phyloP scores from a whole-genome alignment of 1,140 invertebrate species.

The Brachionus manjavacas region DNA sequence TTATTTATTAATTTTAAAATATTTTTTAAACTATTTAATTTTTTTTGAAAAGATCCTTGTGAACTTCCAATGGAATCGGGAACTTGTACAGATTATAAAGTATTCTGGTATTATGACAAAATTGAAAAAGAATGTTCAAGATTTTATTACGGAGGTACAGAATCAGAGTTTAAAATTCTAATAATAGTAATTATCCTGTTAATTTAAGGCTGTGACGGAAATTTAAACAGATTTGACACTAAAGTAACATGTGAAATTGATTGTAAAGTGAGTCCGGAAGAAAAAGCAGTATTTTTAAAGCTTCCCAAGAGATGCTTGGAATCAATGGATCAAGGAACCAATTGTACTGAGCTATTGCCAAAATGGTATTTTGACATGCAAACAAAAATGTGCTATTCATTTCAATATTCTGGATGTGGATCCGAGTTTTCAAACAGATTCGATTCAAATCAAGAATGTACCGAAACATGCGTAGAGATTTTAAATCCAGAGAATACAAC shows the following conservation, averaged over 20 bases:
- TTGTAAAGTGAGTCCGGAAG: constrained; percentile 30
- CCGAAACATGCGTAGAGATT: background rate
- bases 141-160: constrained; percentile 49
- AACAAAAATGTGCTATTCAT: constrained; percentile 81
- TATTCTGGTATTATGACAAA: constrained; percentile 34
- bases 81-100: constrained; percentile 38
- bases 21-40: background rate
- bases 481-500: background rate
- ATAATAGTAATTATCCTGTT: background rate
- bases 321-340: background rate
- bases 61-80: background rate
- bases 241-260: constrained; percentile 67
- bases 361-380: constrained; percentile 76
- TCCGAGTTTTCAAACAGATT: constrained; percentile 9
- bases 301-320: background rate
- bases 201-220: constrained; percentile 49
- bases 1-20: background rate
- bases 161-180: background rate
- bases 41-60: constrained; percentile 16
- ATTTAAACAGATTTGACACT: constrained; percentile 61
- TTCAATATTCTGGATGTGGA: constrained; percentile 82
- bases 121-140: background rate
- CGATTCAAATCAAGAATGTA: constrained; percentile 16
- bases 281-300: background rate
- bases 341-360: background rate